A percentile compares a stretch with the other conserved stretches of the same genome.
Conservation (phyloP, 2,797 vertebrate species). For the Cynopterus sphinx region DNA sequence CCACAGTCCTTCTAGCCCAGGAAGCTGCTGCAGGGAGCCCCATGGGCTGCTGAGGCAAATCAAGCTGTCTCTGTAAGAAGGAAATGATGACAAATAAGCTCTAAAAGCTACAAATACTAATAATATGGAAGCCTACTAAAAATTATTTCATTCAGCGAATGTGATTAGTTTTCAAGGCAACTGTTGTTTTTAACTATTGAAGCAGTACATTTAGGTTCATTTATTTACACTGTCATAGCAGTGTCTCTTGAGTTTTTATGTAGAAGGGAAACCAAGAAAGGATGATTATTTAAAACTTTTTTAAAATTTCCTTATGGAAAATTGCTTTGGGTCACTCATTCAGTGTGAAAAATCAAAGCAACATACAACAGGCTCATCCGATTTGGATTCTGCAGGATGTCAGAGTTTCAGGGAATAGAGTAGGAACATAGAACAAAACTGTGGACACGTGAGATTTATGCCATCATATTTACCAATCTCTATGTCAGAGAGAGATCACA, state of each 20-base stretch:
- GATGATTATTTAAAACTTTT: neutral
- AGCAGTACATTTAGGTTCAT: neutral
- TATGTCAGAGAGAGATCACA: neutral
- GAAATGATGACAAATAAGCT: neutral
- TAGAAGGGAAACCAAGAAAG: neutral
- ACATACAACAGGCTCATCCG: neutral
- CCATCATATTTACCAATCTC: neutral
- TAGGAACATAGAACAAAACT: neutral
- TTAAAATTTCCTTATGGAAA: neutral
- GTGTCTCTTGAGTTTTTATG: neutral
- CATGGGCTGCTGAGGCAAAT: neutral
- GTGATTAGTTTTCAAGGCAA: neutral
- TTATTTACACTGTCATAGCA: neutral
- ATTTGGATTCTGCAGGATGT: neutral
- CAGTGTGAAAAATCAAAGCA: neutral
- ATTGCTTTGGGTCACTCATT: neutral
- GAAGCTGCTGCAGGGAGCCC: neutral
- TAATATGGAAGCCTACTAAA: neutral
- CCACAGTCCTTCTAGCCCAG: neutral
- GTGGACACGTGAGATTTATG: neutral
- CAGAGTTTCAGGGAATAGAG: neutral
- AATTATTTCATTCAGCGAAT: neutral
- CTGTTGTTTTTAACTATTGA: neutral
- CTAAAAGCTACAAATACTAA: neutral
- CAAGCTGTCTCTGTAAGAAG: neutral